Evolutionary conservation across 2,113 vertebrate species (phyloP).

Genomic region (Cyphomyrus plagiostoma): DNA sequence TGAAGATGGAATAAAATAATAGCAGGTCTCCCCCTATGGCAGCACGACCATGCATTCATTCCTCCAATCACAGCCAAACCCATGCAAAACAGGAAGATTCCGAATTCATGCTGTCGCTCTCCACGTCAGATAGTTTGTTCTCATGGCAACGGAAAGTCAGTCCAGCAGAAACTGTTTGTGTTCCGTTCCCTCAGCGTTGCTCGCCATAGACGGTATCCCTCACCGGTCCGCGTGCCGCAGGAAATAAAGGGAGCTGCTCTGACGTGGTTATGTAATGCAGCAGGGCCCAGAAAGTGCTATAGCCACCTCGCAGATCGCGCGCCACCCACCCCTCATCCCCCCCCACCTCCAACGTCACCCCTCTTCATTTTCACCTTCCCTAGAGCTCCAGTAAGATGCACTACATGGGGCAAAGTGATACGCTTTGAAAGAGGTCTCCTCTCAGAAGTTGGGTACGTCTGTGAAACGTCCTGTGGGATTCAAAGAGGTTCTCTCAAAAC

Average conservation of each 20-base stretch:
- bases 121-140: background rate
- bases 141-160: conserved; percentile 11
- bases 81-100: background rate
- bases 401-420: background rate
- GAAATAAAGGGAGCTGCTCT: background rate
- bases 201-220: background rate
- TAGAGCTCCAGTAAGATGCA: background rate
- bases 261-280: background rate
- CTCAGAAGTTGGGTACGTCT: background rate
- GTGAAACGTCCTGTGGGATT: background rate
- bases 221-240: background rate
- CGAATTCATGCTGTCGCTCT: background rate
- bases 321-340: background rate
- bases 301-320: background rate
- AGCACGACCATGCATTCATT: background rate
- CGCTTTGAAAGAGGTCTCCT: background rate
- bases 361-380: background rate
- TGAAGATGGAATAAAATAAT: background rate
- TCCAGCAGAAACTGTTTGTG: background rate
- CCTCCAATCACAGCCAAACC: background rate
- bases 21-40: background rate
- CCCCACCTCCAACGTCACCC: background rate
- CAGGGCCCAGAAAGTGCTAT: background rate
- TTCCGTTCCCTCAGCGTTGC: background rate
- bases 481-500: background rate